These are phyloP conservation scores for Cyclura pinguis DNA, from an alignment of 2,797 vertebrate genomes.

Conservation along the genomic window DNA sequence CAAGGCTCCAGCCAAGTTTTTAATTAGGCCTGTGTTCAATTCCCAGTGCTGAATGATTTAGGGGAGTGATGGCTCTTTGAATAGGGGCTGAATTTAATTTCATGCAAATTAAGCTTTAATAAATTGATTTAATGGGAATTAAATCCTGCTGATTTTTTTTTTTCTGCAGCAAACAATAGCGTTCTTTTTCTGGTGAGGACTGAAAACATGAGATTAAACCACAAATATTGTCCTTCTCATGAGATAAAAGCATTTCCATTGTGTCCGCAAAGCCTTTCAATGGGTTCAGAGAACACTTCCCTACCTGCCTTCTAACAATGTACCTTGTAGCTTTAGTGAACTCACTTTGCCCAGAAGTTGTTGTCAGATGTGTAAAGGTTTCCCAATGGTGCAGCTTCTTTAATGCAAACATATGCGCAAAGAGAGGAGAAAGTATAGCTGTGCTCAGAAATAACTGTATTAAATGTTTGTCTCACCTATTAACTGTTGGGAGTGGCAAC, in stretches of 20 bases:
- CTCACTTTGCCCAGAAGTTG: neutral
- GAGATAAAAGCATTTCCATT: neutral
- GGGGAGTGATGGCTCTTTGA: constrained; percentile 73
- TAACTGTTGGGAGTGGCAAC: too few species aligned
- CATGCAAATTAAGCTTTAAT: constrained; percentile 78
- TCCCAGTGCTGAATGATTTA: constrained; percentile 70
- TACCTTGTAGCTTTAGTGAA: neutral
- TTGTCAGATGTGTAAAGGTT: neutral
- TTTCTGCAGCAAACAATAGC: constrained; percentile 64
- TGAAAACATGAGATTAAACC: neutral
- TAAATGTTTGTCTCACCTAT: neutral
- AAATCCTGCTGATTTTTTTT: constrained; percentile 72
- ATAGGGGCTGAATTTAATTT: constrained; percentile 78
- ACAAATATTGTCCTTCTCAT: constrained; percentile 27
- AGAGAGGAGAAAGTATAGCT: neutral
- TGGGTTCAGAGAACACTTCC: neutral
- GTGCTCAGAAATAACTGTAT: neutral
- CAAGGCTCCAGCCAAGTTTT: constrained; percentile 67
- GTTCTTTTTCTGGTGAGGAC: neutral
- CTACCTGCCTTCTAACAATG: neutral
- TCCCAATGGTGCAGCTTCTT: neutral
- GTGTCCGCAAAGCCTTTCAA: neutral
- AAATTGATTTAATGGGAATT: constrained; percentile 79
- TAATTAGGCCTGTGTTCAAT: constrained; percentile 71
- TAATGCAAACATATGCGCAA: neutral